Evolutionary conservation across 1,140 invertebrate species (phyloP), one percentile per base, ranked within the genome.

Genomic region (Anoplophora glabripennis): DNA sequence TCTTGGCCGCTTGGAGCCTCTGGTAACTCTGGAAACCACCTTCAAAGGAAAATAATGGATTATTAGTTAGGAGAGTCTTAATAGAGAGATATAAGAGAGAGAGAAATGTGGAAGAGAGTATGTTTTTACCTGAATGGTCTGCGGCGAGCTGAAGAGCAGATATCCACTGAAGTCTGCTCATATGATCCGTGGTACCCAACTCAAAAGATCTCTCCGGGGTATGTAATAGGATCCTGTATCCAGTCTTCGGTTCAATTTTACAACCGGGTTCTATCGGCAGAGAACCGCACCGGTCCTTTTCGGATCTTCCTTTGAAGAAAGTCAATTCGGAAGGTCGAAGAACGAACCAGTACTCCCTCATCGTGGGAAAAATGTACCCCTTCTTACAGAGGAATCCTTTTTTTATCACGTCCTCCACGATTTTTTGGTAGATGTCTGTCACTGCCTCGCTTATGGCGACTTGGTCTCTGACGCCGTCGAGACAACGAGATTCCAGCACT

Each of bases 341-440:
- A 1, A 91, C 86, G 72, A 90, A 90, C 86, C 88, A 90, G 70
- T 88, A 86, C 58, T 89, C 88, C n/a, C 84, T 80, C 77, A 89
- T 84, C 1, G 84, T 87, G 8, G 87, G 88, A 48, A 92, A 74
- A 5, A 89, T 78, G 65, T 87, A 89, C 1, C 89, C 88, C 64
- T 84, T 83, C 72, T 90, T 91, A 64, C 83, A 80, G 36, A 90
- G 76, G 67, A 63, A 61, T 12, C 88, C 89, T 84, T 90, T 90
- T 76, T 90, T 90, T n/a, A 92, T 83, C 36, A 90, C 86, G 77
- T 91, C 89, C 53, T 88, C 83, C 40, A 92, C 83, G 53, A 88
- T 89, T n/a, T 83, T 87, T 63, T 89, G 85, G 68, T 87, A 86
- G 12, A 92, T 79, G 65, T 89, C 88, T 45, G 87, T 81, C 1